phyloP scores from a whole-genome alignment of 2,797 vertebrate genomes.

The Pseudochirops corinnae region DNA sequence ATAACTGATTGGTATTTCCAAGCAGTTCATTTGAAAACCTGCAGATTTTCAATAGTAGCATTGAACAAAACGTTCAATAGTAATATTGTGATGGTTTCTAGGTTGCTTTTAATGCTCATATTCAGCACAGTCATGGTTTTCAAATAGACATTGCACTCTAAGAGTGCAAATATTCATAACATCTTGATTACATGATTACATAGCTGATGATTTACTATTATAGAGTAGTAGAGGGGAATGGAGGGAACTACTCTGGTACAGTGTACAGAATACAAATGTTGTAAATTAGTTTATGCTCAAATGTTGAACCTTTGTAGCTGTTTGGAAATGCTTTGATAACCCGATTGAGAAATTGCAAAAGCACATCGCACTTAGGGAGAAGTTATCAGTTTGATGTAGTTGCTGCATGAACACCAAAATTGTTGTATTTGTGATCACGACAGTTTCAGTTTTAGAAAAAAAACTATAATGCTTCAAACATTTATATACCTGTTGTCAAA shows the following conservation, averaged over 20 bases:
- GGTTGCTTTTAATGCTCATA: background rate
- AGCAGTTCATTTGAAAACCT: background rate
- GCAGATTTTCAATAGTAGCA: background rate
- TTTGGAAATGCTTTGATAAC: background rate
- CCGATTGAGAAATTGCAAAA: background rate
- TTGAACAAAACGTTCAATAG: background rate
- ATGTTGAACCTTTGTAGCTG: background rate
- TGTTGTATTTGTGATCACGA: background rate
- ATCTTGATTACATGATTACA: background rate
- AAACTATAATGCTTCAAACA: background rate
- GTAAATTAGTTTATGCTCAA: background rate
- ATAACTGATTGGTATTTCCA: background rate
- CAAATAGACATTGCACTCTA: background rate
- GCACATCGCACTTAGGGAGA: background rate
- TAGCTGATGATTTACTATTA: background rate
- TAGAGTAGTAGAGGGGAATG: background rate
- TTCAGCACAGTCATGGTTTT: background rate
- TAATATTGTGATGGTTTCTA: background rate
- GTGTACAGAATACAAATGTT: background rate
- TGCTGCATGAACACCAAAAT: background rate
- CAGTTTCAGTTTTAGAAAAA: background rate
- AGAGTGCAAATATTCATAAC: background rate
- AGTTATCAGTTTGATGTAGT: background rate
- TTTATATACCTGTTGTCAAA: background rate
- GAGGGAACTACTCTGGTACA: background rate